These are phyloP conservation scores for Chelidonichthys spinosus DNA, from an alignment of 2,797 vertebrate species.

Conservation along the genomic window DNA sequence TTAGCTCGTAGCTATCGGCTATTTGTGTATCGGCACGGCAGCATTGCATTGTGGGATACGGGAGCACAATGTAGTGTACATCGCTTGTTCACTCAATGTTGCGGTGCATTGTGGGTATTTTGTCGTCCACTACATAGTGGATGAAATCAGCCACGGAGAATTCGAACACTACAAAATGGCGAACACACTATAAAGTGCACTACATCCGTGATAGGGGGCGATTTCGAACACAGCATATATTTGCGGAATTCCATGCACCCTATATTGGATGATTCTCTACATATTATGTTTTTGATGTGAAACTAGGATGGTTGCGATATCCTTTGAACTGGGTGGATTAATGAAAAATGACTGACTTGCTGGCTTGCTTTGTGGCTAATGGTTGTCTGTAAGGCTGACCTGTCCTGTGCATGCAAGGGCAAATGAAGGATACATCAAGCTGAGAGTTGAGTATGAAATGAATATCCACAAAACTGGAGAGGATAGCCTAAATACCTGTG, in stretches of 20 bases:
- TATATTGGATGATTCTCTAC: neutral
- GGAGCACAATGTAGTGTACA: too few species aligned
- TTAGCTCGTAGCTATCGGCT: too few species aligned
- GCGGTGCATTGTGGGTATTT: too few species aligned
- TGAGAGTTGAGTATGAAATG: slow-evolving; percentile 10
- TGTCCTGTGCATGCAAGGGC: slow-evolving; percentile 4
- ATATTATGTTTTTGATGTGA: neutral
- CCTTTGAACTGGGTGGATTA: neutral
- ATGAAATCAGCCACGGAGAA: too few species aligned
- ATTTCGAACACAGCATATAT: too few species aligned
- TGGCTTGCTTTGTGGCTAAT: slow-evolving; percentile 14
- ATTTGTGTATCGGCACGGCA: too few species aligned
- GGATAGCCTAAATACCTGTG: slow-evolving; percentile 50
- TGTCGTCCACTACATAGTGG: too few species aligned
- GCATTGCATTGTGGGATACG: too few species aligned
- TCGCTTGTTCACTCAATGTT: too few species aligned
- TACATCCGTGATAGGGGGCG: too few species aligned
- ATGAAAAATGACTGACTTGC: neutral
- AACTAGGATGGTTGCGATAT: neutral
- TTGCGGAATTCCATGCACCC: neutral
- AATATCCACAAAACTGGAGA: slow-evolving; percentile 25
- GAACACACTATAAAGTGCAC: too few species aligned
- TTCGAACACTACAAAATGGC: too few species aligned
- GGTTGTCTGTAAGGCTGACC: slow-evolving; percentile 14
- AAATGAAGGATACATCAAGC: slow-evolving; percentile 28